phyloP scores from a whole-genome alignment of 2,888 invertebrate genomes.

The Pseudolycoriella hygida region DNA sequence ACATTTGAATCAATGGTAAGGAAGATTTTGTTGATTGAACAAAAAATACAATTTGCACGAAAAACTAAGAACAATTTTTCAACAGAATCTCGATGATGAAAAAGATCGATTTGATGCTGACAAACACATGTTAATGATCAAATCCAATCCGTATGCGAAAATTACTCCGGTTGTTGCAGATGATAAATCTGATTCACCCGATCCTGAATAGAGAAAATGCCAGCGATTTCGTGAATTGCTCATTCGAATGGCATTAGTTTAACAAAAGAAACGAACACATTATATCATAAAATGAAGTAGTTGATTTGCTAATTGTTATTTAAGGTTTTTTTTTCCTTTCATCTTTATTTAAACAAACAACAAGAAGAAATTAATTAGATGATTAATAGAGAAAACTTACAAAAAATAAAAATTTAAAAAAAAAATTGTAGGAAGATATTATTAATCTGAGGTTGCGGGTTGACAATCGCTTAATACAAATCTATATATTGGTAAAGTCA shows the following conservation, averaged over 20 bases:
- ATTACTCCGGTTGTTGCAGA: neutral
- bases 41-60: neutral
- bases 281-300: neutral
- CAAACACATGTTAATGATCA: slow-evolving; percentile 24
- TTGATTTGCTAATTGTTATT: no score
- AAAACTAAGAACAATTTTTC: neutral
- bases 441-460: no score
- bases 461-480: no score
- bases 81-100: slow-evolving; percentile 26
- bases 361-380: no score
- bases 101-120: slow-evolving; percentile 28
- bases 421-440: no score
- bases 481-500: no score
- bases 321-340: no score
- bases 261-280: neutral
- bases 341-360: no score
- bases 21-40: no score
- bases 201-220: neutral
- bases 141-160: slow-evolving; percentile 13
- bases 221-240: neutral
- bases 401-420: no score
- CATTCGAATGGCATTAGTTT: neutral
- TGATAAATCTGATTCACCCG: slow-evolving; percentile 1
- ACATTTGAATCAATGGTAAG: no score
- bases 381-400: no score